Base-by-base conservation (phyloP, 2,888 invertebrate species). In the Junonia oenone region DNA sequence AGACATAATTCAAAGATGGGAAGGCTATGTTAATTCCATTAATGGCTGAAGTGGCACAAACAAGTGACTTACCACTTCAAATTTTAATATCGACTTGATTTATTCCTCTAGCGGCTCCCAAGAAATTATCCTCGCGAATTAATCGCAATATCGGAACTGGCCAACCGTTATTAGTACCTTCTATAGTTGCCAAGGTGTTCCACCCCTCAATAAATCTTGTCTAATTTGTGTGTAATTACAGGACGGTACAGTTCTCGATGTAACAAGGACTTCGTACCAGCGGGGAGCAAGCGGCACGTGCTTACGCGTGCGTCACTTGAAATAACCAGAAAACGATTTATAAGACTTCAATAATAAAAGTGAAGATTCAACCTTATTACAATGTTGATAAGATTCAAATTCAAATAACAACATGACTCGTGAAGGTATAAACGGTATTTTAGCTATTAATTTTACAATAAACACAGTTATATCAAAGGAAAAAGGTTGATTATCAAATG, bases 211-310 rank as follows among this genome's bases (percentile, higher is more conserved):
- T 90, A 90, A 90, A 90, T 90, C 89, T 90, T 89, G 85, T 87
- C 88, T 90, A 90, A 90, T 90, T 90, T 90, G 88, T 90, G 88
- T 89, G 90, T 90, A 89, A 90, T 90, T 90, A 90, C 87, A 86
- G 87, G 81, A 81, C 81, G 79, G 86, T 76, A 80, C 81, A 83
- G 86, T 81, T 83, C 83, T 83, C 83, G 75, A 70, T 77, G 86
- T 86, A 84, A 87, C 90, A 81, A 88, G 88, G 86, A 88, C 82
- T 86, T 86, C 84, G 85, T 86, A 84, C 75, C 84, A 81, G 85
- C 88, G 78, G 88, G 89, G 88, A 77, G 83, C 72, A 67, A 65
- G 66, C 72, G 86, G 86, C 89, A 90, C 90, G 90, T 88, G 89
- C 87, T 83, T 81, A 83, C 84, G 83, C 87, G 83, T 83, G 83